phyloP scores from a whole-genome alignment of 2,113 vertebrate species.

The Tychaedon coryphoeus region DNA sequence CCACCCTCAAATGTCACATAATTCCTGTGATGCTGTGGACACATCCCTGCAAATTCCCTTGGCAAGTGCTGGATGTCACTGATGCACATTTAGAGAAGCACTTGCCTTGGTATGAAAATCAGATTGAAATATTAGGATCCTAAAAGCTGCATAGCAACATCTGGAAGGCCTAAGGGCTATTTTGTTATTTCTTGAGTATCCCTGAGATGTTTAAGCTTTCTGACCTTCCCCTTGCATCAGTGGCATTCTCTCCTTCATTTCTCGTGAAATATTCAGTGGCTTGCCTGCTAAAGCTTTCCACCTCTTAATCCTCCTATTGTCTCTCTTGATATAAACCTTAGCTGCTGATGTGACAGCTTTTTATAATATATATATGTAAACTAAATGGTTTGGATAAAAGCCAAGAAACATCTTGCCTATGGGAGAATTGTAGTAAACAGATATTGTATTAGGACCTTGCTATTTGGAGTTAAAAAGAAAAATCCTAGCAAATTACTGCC shows the following conservation, averaged over 20 bases:
- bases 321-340: constrained; percentile 39
- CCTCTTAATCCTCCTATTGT: constrained; percentile 52
- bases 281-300: constrained; percentile 26
- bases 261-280: constrained; percentile 39
- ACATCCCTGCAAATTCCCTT: not conserved
- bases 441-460: constrained; percentile 32
- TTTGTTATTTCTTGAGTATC: not conserved
- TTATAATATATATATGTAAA: constrained; percentile 47
- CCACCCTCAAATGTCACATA: not conserved
- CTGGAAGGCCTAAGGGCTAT: not conserved
- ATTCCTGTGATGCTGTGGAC: not conserved
- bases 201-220: not conserved
- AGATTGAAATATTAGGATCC: not conserved
- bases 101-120: accelerated
- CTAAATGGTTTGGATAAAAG: constrained; percentile 50
- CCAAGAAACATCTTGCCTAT: constrained; percentile 26
- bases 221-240: constrained; percentile 18
- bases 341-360: constrained; percentile 51
- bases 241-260: not conserved
- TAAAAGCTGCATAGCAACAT: not conserved
- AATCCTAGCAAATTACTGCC: not conserved
- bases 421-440: constrained; percentile 39
- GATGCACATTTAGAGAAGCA: not conserved
- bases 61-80: not conserved
- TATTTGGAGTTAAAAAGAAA: not conserved